Base-by-base conservation (phyloP, 2,113 vertebrate genomes). In the Pseudolaguvia tuberculata region DNA sequence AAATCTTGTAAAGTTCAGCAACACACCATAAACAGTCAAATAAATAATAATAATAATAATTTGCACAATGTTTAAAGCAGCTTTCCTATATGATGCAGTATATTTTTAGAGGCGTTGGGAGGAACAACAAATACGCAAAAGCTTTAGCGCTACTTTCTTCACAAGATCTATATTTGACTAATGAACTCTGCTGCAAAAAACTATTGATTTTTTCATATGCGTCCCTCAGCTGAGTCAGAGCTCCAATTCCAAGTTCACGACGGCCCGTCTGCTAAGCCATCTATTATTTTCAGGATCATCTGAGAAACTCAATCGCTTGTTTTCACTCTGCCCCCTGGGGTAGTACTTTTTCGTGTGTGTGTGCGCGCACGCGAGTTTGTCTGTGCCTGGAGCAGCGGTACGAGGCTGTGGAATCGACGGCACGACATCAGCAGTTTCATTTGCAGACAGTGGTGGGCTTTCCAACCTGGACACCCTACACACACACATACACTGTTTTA, bases 61-160 rank as follows among this genome's bases (percentile, higher is more conserved):
- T 20, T 21, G n/a, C n/a, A n/a, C n/a, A n/a, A 82, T 79, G 84
- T 86, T 82, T 85, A 84, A 85, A 84, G 84, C 79, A 85, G 79
- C 65, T 87, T 89, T 85, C 81, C 79, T 61, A 84, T 82, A 78
- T 84, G 83, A 88, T 76, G 84, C 85, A 81, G 79, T 75, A 62
- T 73, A 50, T 59, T 12, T 15, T 14, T 31, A 70, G 21, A 67
- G 50, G 14, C 17, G 7, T 12, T 23, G 17, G 11, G n/a, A 2
- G 13, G 31, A 82, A 86, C 29, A 63, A 20, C 23, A 52, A 12
- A 21, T 31, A 25, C 48, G 31, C 23, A 61, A 65, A 78, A 80
- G 79, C 80, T 85, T 80, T 78, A 73, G 23, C 27, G 47, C 63
- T 11, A 21, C 15, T 29, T 67, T 78, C 77, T 84, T 80, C 82